Evolutionary conservation across 30 jellyfish, hydroid and myxozoan species (phyloP).

Genomic region (Cassiopea xamachana): DNA sequence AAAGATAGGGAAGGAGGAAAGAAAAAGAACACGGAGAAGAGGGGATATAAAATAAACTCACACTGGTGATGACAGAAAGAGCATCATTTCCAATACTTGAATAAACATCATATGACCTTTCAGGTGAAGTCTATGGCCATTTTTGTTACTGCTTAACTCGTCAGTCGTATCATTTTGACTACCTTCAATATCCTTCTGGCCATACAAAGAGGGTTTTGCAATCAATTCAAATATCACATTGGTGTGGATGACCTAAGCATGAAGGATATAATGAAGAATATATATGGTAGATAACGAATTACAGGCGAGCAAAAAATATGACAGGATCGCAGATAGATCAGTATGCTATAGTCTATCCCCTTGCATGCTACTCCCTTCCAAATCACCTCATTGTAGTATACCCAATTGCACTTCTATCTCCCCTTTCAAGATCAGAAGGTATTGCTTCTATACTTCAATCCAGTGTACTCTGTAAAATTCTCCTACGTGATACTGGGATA

Average conservation of each 20-base stretch:
- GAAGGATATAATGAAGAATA: conserved; percentile 2
- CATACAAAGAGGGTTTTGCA: conserved; percentile 1
- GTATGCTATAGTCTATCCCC: no score
- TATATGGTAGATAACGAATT: neutral
- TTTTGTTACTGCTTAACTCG: neutral
- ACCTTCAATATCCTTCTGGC: neutral
- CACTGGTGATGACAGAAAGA: conserved; percentile 55
- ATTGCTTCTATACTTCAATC: no score
- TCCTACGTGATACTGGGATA: no score
- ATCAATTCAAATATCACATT: conserved; percentile 52
- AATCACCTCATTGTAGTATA: no score
- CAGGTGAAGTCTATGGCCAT: conserved; percentile 28
- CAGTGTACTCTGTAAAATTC: no score
- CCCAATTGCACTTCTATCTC: no score
- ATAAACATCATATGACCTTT: conserved; percentile 56
- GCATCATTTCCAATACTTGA: conserved; percentile 39
- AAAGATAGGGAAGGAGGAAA: no score
- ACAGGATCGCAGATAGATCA: no score
- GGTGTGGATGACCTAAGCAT: conserved; percentile 47
- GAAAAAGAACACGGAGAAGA: neutral
- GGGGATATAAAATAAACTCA: neutral
- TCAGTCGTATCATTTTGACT: neutral
- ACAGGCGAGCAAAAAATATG: no score
- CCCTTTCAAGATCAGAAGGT: no score
- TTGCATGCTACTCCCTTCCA: no score